These are phyloP conservation scores for Drosophila orena DNA, from an alignment of 1,140 invertebrate species.

Conservation along the genomic window DNA sequence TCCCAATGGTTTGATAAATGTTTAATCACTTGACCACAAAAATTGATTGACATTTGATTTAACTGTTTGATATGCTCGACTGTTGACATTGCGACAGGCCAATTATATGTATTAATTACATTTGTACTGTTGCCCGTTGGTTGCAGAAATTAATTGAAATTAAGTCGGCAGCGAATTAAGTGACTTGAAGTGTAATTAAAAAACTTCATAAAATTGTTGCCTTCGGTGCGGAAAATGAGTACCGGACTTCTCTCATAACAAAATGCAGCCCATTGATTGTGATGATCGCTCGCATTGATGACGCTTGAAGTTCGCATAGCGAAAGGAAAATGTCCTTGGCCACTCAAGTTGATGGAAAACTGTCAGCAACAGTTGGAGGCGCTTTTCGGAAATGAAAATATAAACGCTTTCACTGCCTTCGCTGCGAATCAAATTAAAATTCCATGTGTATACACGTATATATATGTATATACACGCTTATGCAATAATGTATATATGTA, in stretches of 20 bases:
- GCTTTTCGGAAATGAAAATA: slow-evolving; percentile 64
- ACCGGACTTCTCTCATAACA: slow-evolving; percentile 3
- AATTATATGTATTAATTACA: slow-evolving; percentile 72
- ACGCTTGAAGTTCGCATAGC: slow-evolving; percentile 22
- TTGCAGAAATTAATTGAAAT: slow-evolving; percentile 67
- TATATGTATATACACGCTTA: neutral
- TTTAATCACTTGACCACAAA: slow-evolving; percentile 54
- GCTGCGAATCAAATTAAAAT: slow-evolving; percentile 56
- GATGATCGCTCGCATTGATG: slow-evolving; percentile 23
- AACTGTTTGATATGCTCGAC: slow-evolving; percentile 19
- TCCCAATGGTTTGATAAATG: slow-evolving; percentile 35
- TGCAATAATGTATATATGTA: neutral
- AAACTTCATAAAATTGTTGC: slow-evolving; percentile 32
- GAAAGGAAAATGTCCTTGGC: slow-evolving; percentile 35
- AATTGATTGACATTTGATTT: slow-evolving; percentile 69
- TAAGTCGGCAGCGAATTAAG: slow-evolving; percentile 14
- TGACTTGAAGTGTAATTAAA: slow-evolving; percentile 45
- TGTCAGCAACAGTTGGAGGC: slow-evolving; percentile 72
- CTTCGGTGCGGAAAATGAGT: neutral
- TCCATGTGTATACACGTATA: slow-evolving; percentile 6
- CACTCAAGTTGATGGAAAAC: slow-evolving; percentile 74
- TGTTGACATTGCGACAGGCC: slow-evolving; percentile 27
- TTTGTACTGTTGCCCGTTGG: slow-evolving; percentile 33
- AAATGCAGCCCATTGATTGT: slow-evolving; percentile 5
- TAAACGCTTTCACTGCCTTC: slow-evolving; percentile 36